Evolutionary conservation across 2,888 invertebrate genomes (phyloP).

Genomic region (Drosophila quinaria): DNA sequence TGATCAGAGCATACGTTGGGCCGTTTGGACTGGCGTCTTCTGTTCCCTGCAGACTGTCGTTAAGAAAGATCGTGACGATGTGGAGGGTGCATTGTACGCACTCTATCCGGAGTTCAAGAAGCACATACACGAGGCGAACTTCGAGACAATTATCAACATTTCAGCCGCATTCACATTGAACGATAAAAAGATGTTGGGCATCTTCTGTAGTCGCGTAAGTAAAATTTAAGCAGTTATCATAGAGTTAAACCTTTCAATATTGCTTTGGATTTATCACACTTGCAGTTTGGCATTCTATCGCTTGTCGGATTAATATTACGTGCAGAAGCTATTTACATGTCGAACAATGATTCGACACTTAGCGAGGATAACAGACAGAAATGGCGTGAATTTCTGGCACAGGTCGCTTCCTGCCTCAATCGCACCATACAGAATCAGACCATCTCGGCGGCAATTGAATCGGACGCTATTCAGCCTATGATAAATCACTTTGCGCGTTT

Average conservation of each 20-base stretch:
- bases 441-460: slow-evolving; percentile 85
- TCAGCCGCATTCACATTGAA: slow-evolving; percentile 81
- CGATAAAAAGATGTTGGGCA: slow-evolving; percentile 83
- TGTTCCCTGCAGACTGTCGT: slow-evolving; percentile 83
- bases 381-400: slow-evolving; percentile 84
- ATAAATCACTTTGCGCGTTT: slow-evolving; percentile 85
- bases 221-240: background rate
- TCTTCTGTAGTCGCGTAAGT: slow-evolving; percentile 85
- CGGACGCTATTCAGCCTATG: slow-evolving; percentile 85
- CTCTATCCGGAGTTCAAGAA: slow-evolving; percentile 85
- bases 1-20: slow-evolving; percentile 83
- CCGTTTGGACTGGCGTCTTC: slow-evolving; percentile 84
- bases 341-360: slow-evolving; percentile 68
- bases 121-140: slow-evolving; percentile 83
- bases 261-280: background rate
- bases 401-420: slow-evolving; percentile 84
- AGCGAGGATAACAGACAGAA: slow-evolving; percentile 72
- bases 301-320: slow-evolving; percentile 83
- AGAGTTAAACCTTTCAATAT: background rate
- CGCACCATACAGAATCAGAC: slow-evolving; percentile 85
- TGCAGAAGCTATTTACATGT: slow-evolving; percentile 83
- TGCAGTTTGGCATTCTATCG: slow-evolving; percentile 85
- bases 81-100: slow-evolving; percentile 82
- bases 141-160: slow-evolving; percentile 82
- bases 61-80: slow-evolving; percentile 85